Conservation (phyloP, 2,888 invertebrate genomes). For the Cephus nigrinus region DNA sequence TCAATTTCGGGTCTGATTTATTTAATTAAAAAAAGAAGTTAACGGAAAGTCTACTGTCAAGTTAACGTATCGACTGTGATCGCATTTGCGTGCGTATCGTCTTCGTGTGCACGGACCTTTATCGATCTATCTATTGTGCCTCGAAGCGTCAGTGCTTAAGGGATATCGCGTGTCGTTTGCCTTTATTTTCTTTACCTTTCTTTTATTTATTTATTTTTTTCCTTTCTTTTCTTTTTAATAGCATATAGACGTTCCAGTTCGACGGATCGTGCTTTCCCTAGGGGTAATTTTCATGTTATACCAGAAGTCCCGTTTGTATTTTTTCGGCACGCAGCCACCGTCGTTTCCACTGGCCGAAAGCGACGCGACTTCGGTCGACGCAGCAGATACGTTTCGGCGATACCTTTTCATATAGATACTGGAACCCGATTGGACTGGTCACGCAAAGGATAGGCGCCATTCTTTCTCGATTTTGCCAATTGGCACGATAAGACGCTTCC, state of each 20-base stretch:
- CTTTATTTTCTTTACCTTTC: background rate
- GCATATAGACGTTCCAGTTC: background rate
- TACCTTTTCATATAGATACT: background rate
- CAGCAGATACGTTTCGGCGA: background rate
- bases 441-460: background rate
- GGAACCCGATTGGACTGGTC: background rate
- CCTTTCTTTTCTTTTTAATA: background rate
- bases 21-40: background rate
- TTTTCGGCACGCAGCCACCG: background rate
- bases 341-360: background rate
- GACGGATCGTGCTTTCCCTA: background rate
- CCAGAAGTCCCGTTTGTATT: conserved; percentile 1
- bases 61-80: background rate
- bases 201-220: background rate
- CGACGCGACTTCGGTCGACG: background rate
- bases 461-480: background rate
- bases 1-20: background rate
- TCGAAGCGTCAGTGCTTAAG: background rate
- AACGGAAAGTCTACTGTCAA: background rate
- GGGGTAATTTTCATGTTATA: background rate
- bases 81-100: background rate
- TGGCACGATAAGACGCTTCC: background rate
- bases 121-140: background rate
- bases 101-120: background rate
- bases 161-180: background rate